Conservation (phyloP, 2,888 invertebrate species). For the Amiota minor region DNA sequence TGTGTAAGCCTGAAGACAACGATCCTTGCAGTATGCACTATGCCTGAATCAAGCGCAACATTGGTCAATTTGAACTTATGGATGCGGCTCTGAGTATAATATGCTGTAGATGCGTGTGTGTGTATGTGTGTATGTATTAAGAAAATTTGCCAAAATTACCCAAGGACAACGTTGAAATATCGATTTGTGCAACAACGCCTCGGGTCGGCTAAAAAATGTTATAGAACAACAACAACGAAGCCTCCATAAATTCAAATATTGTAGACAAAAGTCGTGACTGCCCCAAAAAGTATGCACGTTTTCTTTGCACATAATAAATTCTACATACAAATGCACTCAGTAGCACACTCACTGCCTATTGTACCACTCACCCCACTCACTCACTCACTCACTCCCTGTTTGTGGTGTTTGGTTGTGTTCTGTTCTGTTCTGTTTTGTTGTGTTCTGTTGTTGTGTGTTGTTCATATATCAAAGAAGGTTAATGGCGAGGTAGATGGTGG, state of each 20-base stretch:
- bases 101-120: not conserved
- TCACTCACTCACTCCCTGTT: too few species aligned
- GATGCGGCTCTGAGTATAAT: too few species aligned
- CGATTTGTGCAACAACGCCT: not conserved
- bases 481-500: too few species aligned
- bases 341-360: too few species aligned
- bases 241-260: slow-evolving; percentile 15
- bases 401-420: too few species aligned
- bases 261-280: slow-evolving; percentile 12
- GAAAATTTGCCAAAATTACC: slow-evolving; percentile 16
- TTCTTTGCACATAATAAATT: not conserved
- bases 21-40: slow-evolving; percentile 2
- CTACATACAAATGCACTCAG: not conserved
- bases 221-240: not conserved
- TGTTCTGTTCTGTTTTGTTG: too few species aligned
- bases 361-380: too few species aligned
- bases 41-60: not conserved
- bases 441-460: too few species aligned
- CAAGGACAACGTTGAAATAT: slow-evolving; percentile 17
- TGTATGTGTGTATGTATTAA: not conserved
- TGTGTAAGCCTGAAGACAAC: not conserved
- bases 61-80: slow-evolving; percentile 14
- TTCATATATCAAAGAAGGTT: too few species aligned
- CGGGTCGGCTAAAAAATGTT: not conserved
- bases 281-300: slow-evolving; percentile 3